phyloP scores from a whole-genome alignment of 2,888 invertebrate species.

The Melinaea marsaeus region DNA sequence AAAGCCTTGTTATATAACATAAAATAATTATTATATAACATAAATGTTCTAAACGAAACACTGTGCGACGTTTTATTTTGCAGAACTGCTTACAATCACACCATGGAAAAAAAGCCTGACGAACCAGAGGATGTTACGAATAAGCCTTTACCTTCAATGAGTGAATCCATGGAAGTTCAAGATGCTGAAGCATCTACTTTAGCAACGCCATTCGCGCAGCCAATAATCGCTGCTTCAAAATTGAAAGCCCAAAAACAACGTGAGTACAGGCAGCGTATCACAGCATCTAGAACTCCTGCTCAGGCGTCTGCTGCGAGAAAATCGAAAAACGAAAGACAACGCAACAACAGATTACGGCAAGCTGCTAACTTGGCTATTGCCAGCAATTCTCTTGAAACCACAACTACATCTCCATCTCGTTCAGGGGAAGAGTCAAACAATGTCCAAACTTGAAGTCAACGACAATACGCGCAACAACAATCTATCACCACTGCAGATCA shows the following conservation, averaged over 20 bases:
- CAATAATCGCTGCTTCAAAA: slow-evolving; percentile 22
- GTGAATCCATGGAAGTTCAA: slow-evolving; percentile 16
- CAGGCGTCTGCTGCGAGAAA: slow-evolving; percentile 36
- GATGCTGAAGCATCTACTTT: slow-evolving; percentile 26
- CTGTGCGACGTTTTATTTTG: slow-evolving; percentile 38
- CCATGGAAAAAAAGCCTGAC: slow-evolving; percentile 30
- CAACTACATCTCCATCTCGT: slow-evolving; percentile 28
- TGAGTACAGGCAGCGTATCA: slow-evolving; percentile 42
- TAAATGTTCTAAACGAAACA: too few relatives aligned
- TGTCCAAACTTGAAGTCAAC: slow-evolving; percentile 32
- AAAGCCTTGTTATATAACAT: too few relatives aligned
- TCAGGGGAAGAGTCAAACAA: slow-evolving; percentile 28
- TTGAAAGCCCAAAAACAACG: slow-evolving; percentile 38
- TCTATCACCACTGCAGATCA: slow-evolving; percentile 10
- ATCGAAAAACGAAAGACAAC: slow-evolving; percentile 33
- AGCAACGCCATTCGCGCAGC: slow-evolving; percentile 28
- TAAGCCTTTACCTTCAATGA: slow-evolving; percentile 21
- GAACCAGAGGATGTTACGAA: slow-evolving; percentile 34
- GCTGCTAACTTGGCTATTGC: slow-evolving; percentile 37
- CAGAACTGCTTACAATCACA: slow-evolving; percentile 37
- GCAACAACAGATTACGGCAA: slow-evolving; percentile 38
- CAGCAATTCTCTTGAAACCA: slow-evolving; percentile 31
- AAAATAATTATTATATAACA: too few relatives aligned
- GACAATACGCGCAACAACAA: slow-evolving; percentile 20
- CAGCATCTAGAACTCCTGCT: slow-evolving; percentile 40